These are phyloP conservation scores for Odontamblyopus rebecca DNA, from an alignment of 2,797 vertebrate genomes.

Conservation along the genomic window DNA sequence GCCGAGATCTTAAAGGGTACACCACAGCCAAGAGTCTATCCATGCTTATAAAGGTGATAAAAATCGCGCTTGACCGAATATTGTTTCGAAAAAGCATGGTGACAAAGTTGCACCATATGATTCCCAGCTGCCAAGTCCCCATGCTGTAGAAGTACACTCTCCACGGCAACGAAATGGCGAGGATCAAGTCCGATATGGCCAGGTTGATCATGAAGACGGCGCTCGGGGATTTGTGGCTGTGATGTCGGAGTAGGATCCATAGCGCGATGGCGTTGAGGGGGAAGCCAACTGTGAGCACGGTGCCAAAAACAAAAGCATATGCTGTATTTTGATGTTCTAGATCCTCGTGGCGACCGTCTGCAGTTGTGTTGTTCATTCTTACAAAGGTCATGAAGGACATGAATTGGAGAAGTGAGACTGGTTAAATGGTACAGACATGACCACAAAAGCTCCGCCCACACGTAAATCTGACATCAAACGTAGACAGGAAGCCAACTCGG, in stretches of 20 bases:
- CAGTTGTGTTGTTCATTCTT: background rate
- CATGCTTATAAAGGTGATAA: conserved; percentile 73
- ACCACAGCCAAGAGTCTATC: conserved; percentile 72
- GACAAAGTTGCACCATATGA: conserved; percentile 23
- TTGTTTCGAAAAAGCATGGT: conserved; percentile 66
- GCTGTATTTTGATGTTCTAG: background rate
- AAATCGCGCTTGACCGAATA: conserved; percentile 64
- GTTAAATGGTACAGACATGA: background rate
- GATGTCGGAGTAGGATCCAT: conserved; percentile 22
- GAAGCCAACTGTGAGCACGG: conserved; percentile 25
- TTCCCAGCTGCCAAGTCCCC: conserved; percentile 28
- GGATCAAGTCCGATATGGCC: conserved; percentile 51
- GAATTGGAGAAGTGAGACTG: conserved; percentile 7
- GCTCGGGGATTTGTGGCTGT: conserved; percentile 40
- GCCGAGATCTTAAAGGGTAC: conserved; percentile 64
- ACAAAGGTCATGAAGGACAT: background rate
- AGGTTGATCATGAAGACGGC: conserved; percentile 58
- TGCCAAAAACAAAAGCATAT: conserved; percentile 36
- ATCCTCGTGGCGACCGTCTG: background rate
- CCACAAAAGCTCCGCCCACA: conserved; percentile 2
- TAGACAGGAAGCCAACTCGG: conserved; percentile 45
- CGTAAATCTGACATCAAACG: background rate
- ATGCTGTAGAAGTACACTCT: conserved; percentile 61
- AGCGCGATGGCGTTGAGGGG: conserved; percentile 44
- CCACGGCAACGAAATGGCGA: conserved; percentile 48